These are phyloP conservation scores for Apodemia duryi DNA, from an alignment of 2,888 invertebrate genomes.

Conservation along the genomic window DNA sequence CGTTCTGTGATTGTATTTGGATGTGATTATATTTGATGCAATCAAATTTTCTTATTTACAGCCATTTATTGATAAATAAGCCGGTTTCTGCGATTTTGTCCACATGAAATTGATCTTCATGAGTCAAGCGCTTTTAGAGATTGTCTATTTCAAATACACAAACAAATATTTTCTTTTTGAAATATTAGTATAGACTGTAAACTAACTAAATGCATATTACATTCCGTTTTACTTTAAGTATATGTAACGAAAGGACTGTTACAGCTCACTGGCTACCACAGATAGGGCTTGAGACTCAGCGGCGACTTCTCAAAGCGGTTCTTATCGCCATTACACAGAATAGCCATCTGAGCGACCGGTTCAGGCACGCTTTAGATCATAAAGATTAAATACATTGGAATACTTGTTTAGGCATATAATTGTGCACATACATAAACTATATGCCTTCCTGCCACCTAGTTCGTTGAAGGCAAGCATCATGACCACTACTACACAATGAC, in stretches of 20 bases:
- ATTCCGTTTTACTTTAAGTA: neutral
- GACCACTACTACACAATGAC: too few relatives aligned
- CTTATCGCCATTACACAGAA: conserved; percentile 4
- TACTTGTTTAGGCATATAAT: neutral
- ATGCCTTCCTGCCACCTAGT: neutral
- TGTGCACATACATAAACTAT: neutral
- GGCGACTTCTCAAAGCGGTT: neutral
- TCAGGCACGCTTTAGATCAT: neutral
- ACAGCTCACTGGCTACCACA: neutral
- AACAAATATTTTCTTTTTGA: too few relatives aligned
- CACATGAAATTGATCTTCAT: too few relatives aligned
- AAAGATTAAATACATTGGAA: neutral
- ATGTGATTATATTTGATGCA: too few relatives aligned
- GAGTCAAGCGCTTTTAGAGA: too few relatives aligned
- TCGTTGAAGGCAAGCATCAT: neutral
- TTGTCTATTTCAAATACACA: too few relatives aligned
- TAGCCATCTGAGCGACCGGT: neutral
- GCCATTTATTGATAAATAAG: too few relatives aligned
- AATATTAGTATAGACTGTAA: too few relatives aligned
- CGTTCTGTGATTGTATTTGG: too few relatives aligned
- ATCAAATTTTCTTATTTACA: too few relatives aligned
- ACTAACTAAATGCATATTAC: too few relatives aligned
- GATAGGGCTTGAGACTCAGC: neutral
- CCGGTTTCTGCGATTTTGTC: too few relatives aligned
- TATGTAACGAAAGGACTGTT: neutral